Evolutionary conservation across 2,888 invertebrate species (phyloP).

Genomic region (Epirrhoe alternata): DNA sequence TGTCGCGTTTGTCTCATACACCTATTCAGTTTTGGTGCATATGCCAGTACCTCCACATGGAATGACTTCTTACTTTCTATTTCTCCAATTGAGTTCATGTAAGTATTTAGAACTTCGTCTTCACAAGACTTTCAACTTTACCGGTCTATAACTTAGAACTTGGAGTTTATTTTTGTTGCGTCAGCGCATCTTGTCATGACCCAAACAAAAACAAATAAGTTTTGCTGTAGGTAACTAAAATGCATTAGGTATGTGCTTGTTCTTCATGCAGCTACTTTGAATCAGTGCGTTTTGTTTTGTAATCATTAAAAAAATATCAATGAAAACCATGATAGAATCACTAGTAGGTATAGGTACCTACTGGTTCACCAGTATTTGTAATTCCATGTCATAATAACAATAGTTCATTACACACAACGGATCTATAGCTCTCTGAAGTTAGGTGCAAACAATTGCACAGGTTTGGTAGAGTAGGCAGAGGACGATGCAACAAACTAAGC

Average conservation of each 20-base stretch:
- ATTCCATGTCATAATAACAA: too few relatives aligned
- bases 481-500: too few relatives aligned
- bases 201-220: not conserved
- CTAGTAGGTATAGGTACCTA: too few relatives aligned
- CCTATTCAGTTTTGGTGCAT: slow-evolving; percentile 49
- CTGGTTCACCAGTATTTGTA: too few relatives aligned
- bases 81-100: slow-evolving; percentile 71
- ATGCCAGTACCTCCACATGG: slow-evolving; percentile 52
- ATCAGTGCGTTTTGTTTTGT: not conserved
- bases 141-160: not conserved
- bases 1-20: slow-evolving; percentile 39
- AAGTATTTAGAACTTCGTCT: slow-evolving; percentile 52
- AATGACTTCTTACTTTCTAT: slow-evolving; percentile 59
- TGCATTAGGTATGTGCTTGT: too few relatives aligned
- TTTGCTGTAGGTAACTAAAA: not conserved
- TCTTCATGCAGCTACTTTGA: too few relatives aligned
- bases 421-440: too few relatives aligned
- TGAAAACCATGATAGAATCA: too few relatives aligned
- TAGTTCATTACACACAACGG: too few relatives aligned
- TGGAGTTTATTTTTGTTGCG: not conserved
- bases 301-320: slow-evolving; percentile 6
- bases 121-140: not conserved
- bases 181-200: not conserved
- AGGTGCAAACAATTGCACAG: too few relatives aligned
- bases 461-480: too few relatives aligned